Evolutionary conservation across 2,113 vertebrate genomes (phyloP), one percentile per base, ranked within the genome.

Genomic region (Rhinoderma darwinii): DNA sequence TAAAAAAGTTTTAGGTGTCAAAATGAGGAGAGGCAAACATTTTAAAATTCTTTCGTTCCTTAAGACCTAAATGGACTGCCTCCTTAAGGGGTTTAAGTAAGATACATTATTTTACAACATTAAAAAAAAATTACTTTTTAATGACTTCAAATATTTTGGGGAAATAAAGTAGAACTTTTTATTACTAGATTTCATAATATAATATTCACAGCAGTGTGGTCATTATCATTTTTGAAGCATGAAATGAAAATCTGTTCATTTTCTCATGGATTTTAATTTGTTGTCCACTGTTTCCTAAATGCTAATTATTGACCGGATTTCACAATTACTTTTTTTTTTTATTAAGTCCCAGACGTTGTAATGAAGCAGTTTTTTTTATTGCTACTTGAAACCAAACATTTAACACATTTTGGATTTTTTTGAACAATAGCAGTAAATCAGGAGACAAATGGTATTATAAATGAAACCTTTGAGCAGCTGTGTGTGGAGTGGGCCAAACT

Each of bases 171-270:
- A 3, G 30, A 43, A 84, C 72, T 85, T 78, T 85, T 85, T 85
- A 85, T 85, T 75, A 50, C 84, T 18, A 30, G 22, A 63, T 63
- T 39, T 22, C 4, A n/a, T 85, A 77, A 77, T 85, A 89, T 87
- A 47, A 77, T 85, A 90, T 89, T 89, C 90, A 88, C 84, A 89
- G 88, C 84, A 84, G 25, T 39, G 35, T 73, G 66, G 86, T 88
- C 87, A 89, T 91, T 91, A 85, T 84, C 47, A 83, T 88, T 90
- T 83, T 83, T 91, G 89, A 89, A 90, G 88, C 82, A 88, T 90
- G 89, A 89, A 91, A 87, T 91, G 86, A 68, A 91, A 88, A 90
- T 90, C 83, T 91, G 86, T 63, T 86, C 90, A 73, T 90, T 89
- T 22, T 51, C 83, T 11, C 83, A 72, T 74, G 89, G 88, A 35